Percentiles rank a stretch among this genome's conserved stretches.
Conservation (phyloP, 2,888 invertebrate species). For the Ormyrus rosae region DNA sequence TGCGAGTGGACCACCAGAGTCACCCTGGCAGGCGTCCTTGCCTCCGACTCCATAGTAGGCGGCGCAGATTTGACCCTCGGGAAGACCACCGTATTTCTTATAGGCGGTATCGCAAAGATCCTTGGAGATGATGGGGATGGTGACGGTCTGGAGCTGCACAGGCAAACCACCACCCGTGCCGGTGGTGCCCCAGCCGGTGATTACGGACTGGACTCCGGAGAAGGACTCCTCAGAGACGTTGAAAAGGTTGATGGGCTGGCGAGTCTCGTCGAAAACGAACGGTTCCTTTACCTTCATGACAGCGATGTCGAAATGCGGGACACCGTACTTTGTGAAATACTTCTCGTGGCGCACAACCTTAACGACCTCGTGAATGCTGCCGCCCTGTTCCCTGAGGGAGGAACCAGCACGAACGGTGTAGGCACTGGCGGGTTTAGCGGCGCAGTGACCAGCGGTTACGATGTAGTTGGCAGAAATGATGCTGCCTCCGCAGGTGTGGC, state of each 20-base stretch:
- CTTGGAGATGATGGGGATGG: constrained; percentile 78
- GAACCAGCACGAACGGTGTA: constrained; percentile 77
- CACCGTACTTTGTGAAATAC: constrained; percentile 73
- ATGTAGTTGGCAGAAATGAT: constrained; percentile 77
- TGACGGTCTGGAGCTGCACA: constrained; percentile 75
- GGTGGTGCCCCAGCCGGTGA: constrained; percentile 65
- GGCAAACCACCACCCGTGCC: constrained; percentile 13
- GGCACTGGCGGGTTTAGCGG: too few species aligned
- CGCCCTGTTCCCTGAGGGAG: constrained; percentile 76
- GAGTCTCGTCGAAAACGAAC: constrained; percentile 75
- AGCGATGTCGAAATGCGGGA: constrained; percentile 76
- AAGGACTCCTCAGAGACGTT: constrained; percentile 61
- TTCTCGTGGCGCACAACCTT: constrained; percentile 77
- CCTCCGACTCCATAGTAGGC: constrained; percentile 77
- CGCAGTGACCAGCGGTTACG: constrained; percentile 80
- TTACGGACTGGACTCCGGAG: constrained; percentile 44
- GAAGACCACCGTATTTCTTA: constrained; percentile 54
- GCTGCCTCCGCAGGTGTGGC: constrained; percentile 79
- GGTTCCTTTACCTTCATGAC: constrained; percentile 77
- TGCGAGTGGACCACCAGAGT: constrained; percentile 64
- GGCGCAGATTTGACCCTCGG: constrained; percentile 78
- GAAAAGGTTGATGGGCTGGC: constrained; percentile 76
- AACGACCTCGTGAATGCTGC: constrained; percentile 76
- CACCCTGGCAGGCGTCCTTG: constrained; percentile 65
- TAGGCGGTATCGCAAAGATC: constrained; percentile 73